Base-by-base conservation (phyloP, 2,888 invertebrate species). In the Gandaritis pyraliata region DNA sequence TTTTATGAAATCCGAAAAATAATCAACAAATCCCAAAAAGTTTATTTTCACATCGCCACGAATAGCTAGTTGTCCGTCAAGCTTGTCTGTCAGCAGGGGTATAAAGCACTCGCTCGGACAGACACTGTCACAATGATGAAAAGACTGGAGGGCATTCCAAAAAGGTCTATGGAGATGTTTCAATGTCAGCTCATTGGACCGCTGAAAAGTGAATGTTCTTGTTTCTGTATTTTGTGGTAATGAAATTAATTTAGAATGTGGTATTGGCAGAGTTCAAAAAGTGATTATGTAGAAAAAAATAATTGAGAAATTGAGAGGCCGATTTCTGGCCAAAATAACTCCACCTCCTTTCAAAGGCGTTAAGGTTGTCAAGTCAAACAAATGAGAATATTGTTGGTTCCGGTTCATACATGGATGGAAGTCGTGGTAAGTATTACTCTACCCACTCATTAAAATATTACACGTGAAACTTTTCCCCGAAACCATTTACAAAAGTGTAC, bases 401-500 rank as follows among this genome's bases (percentile, higher is more conserved):
- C n/a, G 6, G 23, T 23, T 23, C 23, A 23, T 23, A 23, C 3
- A 5, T 2, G 5, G 23, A 23, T 5, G 23, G 23, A 6, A 5
- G 5, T 6, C 3, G 23, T 23, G 23, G 23, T n/a, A n/a, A n/a
- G n/a, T n/a, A n/a, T 53, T 54, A 47, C 57, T 58, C 23, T 18
- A 18, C 53, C 54, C 68, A 67, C 66, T 75, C 72, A 76, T 80
- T 81, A 79, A 70, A 70, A 54, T 64, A 66, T 72, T 67, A 61
- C 69, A 61, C 18, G 41, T 39, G 18, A 12, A 61, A 49, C 52
- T 65, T 70, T 77, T 76, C 78, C 67, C 52, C 59, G 75, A 77
- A 80, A 65, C 72, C 74, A 74, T 78, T 77, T 74, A 74, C 75
- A 76, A 56, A 74, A 69, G 70, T 69, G 67, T 70, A 50, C 53